Conservation (phyloP, 2,797 vertebrate species). For the Hapalemur alaotrensis region DNA sequence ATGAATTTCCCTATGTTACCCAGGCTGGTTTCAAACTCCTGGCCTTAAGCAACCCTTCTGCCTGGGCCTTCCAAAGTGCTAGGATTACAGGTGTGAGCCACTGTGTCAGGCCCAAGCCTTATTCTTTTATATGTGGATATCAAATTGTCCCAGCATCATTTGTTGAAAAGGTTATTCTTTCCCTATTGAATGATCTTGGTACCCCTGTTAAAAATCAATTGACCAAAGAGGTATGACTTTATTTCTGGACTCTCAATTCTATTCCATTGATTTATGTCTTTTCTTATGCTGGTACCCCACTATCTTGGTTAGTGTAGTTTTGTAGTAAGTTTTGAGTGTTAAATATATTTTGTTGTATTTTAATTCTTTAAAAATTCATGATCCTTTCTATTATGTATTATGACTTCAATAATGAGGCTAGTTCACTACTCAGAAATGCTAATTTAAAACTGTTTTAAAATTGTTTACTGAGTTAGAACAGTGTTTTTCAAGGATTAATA, state of each 20-base stretch:
- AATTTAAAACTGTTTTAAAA: not conserved
- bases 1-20: no score
- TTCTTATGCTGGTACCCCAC: not conserved
- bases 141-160: not conserved
- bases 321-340: not conserved
- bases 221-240: not conserved
- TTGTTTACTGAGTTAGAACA: not conserved
- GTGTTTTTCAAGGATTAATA: slow-evolving; percentile 5
- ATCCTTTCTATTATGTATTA: not conserved
- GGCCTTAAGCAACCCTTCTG: no score
- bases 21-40: no score
- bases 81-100: no score
- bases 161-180: slow-evolving; percentile 5
- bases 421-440: slow-evolving; percentile 25
- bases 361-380: not conserved
- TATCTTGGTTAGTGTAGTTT: not conserved
- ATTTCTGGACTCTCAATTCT: slow-evolving; percentile 16
- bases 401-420: not conserved
- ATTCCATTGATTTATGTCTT: not conserved
- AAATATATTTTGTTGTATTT: slow-evolving; percentile 10
- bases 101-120: not conserved
- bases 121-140: not conserved
- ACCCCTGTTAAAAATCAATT: not conserved
- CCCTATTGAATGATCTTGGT: not conserved
- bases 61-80: no score